Conservation (phyloP, 2,113 vertebrate genomes). For the Neoarius graeffei region DNA sequence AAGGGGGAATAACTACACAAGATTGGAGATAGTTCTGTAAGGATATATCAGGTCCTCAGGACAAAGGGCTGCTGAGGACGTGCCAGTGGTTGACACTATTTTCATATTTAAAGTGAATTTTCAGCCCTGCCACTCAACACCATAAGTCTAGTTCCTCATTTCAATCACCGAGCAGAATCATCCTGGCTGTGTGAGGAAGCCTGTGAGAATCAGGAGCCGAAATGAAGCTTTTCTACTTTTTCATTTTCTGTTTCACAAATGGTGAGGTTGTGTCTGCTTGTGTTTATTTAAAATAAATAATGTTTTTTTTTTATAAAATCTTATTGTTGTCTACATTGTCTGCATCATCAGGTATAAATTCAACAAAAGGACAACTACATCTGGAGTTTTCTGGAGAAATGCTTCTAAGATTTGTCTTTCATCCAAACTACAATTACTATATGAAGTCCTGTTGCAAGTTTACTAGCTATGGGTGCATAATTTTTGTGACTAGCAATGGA, state of each 20-base stretch:
- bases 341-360: constrained; percentile 59
- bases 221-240: constrained; percentile 46
- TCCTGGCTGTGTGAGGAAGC: background rate
- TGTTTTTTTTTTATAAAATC: background rate
- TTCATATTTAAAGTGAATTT: background rate
- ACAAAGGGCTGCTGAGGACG: background rate
- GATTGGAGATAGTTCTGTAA: background rate
- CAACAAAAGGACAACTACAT: constrained; percentile 56
- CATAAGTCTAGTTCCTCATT: constrained; percentile 35
- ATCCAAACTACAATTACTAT: constrained; percentile 56
- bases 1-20: background rate
- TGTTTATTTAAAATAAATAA: background rate
- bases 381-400: constrained; percentile 51
- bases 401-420: constrained; percentile 59
- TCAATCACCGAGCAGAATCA: background rate
- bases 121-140: background rate
- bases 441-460: constrained; percentile 68
- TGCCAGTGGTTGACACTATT: background rate
- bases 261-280: constrained; percentile 28
- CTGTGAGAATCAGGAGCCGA: background rate
- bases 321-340: background rate
- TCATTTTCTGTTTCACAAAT: constrained; percentile 25
- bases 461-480: constrained; percentile 46
- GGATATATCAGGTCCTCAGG: background rate
- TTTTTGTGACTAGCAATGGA: constrained; percentile 62